Evolutionary conservation across 2,113 vertebrate species (phyloP).

Genomic region (human (Homo sapiens)): DNA sequence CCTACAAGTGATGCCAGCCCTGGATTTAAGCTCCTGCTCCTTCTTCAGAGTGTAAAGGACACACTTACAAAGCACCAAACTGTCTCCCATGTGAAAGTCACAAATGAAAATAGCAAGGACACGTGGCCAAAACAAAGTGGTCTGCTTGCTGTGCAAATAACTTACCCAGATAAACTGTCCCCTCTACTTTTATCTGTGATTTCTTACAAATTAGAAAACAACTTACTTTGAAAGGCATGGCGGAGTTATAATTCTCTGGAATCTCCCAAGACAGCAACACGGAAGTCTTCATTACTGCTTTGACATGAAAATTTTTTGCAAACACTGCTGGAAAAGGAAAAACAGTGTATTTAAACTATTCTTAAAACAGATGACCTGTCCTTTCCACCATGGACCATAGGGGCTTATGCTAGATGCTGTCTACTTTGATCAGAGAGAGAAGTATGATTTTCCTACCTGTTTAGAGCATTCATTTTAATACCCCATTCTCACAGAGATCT

Average conservation of each 20-base stretch:
- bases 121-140: not conserved
- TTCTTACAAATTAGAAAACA: conserved; percentile 36
- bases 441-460: conserved; percentile 80
- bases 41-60: not conserved
- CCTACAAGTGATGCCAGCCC: not conserved
- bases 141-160: not conserved
- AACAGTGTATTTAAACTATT: conserved; percentile 94
- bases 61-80: not conserved
- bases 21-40: not conserved
- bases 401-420: conserved; percentile 29
- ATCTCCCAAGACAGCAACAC: conserved; percentile 99
- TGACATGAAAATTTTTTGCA: conserved; percentile 99
- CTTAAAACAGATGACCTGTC: conserved; percentile 64
- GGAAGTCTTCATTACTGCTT: conserved; percentile 98
- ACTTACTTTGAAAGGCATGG: conserved; percentile 99
- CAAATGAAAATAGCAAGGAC: not conserved
- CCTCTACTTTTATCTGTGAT: not conserved
- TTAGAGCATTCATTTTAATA: conserved; percentile 72
- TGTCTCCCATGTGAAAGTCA: not conserved
- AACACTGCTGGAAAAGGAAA: conserved; percentile 99
- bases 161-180: not conserved
- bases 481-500: conserved; percentile 61
- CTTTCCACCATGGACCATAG: conserved; percentile 60
- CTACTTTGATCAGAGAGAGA: conserved; percentile 55
- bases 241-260: conserved; percentile 98